Conservation (phyloP, 2,113 vertebrate genomes). For the Talpa occidentalis region DNA sequence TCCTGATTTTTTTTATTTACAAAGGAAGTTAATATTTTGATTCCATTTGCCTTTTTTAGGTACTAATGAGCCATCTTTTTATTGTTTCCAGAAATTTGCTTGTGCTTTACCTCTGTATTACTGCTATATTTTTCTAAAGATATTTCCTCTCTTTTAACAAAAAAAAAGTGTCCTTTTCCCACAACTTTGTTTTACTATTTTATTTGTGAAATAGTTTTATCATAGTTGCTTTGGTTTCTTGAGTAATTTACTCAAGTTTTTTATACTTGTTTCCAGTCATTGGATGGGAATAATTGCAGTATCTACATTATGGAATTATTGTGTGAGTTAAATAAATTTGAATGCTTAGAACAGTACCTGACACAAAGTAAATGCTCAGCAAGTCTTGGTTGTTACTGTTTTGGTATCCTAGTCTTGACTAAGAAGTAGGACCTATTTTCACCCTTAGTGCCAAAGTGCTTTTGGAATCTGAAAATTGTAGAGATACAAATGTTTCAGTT, state of each 20-base stretch:
- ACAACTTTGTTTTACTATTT: neutral
- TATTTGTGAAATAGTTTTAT: neutral
- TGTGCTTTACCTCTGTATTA: neutral
- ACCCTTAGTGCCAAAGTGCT: neutral
- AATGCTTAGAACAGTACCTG: neutral
- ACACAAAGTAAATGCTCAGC: neutral
- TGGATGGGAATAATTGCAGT: neutral
- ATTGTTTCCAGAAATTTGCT: conserved; percentile 4
- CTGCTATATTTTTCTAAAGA: neutral
- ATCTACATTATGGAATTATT: neutral
- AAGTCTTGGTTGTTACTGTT: neutral
- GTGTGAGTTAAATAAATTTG: neutral
- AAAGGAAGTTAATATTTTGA: neutral
- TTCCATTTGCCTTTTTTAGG: neutral
- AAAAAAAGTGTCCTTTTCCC: neutral
- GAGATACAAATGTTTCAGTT: conserved; percentile 5
- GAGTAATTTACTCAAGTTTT: neutral
- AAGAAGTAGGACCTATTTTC: neutral
- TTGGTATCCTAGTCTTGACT: neutral
- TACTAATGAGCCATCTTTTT: neutral
- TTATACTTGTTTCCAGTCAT: neutral
- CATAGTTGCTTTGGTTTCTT: neutral
- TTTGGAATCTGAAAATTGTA: neutral
- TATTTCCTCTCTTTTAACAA: neutral
- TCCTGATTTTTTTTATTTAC: neutral